phyloP scores from a whole-genome alignment of 2,113 vertebrate genomes.

The Smithornis capensis region DNA sequence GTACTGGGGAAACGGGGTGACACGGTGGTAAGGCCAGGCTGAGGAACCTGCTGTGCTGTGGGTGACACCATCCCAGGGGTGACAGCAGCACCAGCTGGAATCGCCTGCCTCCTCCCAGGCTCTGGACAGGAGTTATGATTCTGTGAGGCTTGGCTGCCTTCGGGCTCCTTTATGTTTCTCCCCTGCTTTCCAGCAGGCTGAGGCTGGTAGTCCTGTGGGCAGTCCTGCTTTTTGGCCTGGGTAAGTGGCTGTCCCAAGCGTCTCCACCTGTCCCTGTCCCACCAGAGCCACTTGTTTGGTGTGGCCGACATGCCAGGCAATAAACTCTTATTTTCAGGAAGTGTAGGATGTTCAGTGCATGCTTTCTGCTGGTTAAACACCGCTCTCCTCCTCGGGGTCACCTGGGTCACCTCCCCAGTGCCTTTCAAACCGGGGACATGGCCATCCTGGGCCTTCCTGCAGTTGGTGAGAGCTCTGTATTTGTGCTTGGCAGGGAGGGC shows the following conservation, averaged over 20 bases:
- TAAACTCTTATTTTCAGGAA: background rate
- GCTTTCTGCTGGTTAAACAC: background rate
- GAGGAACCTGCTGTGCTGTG: background rate
- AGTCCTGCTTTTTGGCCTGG: background rate
- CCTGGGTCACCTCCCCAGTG: no score
- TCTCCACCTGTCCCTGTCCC: background rate
- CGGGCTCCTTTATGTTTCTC: background rate
- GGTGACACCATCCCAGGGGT: background rate
- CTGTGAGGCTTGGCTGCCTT: background rate
- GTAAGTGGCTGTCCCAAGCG: background rate
- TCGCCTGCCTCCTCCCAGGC: background rate
- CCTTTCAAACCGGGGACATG: background rate
- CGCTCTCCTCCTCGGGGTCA: background rate
- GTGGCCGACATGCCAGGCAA: accelerated
- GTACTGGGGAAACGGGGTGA: background rate
- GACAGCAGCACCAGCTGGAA: background rate
- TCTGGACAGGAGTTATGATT: background rate
- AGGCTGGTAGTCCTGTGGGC: background rate
- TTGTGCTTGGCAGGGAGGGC: background rate
- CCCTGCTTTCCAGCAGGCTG: accelerated
- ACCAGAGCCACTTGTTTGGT: background rate
- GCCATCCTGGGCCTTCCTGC: background rate
- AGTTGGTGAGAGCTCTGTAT: background rate
- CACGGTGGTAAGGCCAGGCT: background rate
- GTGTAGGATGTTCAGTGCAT: accelerated